A percentile compares a stretch with the other conserved stretches of the same genome.
phyloP scores from a whole-genome alignment of 1,140 invertebrate genomes.

The Drosophila ohnishii region DNA sequence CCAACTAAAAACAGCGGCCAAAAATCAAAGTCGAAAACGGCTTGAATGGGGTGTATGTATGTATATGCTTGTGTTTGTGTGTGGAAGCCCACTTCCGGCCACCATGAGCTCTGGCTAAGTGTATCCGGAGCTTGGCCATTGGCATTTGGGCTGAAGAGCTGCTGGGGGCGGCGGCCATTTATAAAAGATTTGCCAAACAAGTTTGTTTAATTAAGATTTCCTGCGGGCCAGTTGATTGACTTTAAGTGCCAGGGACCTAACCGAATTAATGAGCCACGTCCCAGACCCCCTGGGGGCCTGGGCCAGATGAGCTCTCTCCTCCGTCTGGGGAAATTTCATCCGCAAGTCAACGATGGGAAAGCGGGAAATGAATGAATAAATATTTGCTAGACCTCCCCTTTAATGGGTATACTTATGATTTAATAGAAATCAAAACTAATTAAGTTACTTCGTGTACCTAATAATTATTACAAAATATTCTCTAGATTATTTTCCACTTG shows the following conservation, averaged over 20 bases:
- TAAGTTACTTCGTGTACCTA: not conserved
- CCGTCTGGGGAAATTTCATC: constrained; percentile 11
- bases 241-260: constrained; percentile 42
- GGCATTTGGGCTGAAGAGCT: constrained; percentile 40
- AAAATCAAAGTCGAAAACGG: constrained; percentile 63
- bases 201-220: constrained; percentile 78
- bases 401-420: constrained; percentile 1
- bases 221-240: constrained; percentile 58
- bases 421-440: not conserved
- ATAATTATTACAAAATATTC: constrained; percentile 1
- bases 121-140: constrained; percentile 34
- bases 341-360: constrained; percentile 3
- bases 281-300: not conserved
- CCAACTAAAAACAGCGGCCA: constrained; percentile 21
- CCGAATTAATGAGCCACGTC: constrained; percentile 39
- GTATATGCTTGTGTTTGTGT: constrained; percentile 7
- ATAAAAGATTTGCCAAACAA: constrained; percentile 71
- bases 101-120: constrained; percentile 28
- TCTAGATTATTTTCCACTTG: not conserved
- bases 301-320: not conserved
- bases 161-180: constrained; percentile 41
- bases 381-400: constrained; percentile 15
- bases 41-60: constrained; percentile 5
- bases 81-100: constrained; percentile 23
- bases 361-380: constrained; percentile 19